Percentiles rank a stretch among this genome's conserved stretches.
Conservation (phyloP, 2,888 invertebrate species). For the Oeneis ivallda region DNA sequence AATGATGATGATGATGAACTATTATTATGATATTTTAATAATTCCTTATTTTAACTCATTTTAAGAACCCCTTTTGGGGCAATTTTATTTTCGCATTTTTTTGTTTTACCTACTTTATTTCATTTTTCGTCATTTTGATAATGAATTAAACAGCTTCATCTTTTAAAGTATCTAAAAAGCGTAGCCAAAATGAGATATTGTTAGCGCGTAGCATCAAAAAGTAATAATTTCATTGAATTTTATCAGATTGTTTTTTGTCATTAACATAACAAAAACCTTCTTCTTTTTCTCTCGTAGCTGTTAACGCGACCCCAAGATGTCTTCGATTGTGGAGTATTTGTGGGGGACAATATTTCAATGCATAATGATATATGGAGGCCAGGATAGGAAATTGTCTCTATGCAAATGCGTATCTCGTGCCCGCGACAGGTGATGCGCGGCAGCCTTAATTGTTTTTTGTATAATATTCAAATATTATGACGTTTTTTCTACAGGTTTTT, state of each 20-base stretch:
- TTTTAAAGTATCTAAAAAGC: too few relatives aligned
- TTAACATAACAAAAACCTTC: slow-evolving; percentile 44
- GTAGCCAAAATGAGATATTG: not conserved
- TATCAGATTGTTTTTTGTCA: slow-evolving; percentile 12
- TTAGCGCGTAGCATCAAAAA: not conserved
- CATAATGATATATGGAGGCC: slow-evolving; percentile 34
- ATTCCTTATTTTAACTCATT: too few relatives aligned
- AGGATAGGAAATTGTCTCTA: slow-evolving; percentile 66
- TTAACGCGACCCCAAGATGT: slow-evolving; percentile 36
- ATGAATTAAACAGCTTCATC: too few relatives aligned
- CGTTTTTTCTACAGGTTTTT: slow-evolving; percentile 71
- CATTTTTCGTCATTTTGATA: too few relatives aligned
- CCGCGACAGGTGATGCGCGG: slow-evolving; percentile 79
- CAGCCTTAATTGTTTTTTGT: slow-evolving; percentile 81
- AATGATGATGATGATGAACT: too few relatives aligned
- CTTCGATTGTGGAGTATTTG: slow-evolving; percentile 16
- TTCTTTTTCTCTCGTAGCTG: slow-evolving; percentile 12
- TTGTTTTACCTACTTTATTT: too few relatives aligned
- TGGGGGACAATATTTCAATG: slow-evolving; percentile 30
- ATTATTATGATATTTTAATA: too few relatives aligned
- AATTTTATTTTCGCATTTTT: too few relatives aligned
- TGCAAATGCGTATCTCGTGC: slow-evolving; percentile 79
- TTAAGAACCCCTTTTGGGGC: too few relatives aligned
- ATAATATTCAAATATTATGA: slow-evolving; percentile 81
- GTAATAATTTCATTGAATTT: not conserved